Evolutionary conservation across 2,888 invertebrate genomes (phyloP).

Genomic region (Carterocephalus palaemon): DNA sequence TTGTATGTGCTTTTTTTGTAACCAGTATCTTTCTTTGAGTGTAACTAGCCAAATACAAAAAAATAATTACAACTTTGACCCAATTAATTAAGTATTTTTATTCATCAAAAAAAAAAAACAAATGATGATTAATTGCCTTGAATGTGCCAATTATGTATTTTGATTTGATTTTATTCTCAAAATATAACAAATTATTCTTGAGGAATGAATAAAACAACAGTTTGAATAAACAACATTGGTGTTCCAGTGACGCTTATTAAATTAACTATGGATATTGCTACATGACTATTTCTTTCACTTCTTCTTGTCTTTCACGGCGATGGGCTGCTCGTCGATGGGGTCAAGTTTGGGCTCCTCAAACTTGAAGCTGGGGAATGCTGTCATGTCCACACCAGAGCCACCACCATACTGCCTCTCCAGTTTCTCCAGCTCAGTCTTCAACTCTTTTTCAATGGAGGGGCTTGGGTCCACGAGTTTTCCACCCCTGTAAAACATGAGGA

Average conservation of each 20-base stretch:
- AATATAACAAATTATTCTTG: too few species aligned
- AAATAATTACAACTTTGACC: too few species aligned
- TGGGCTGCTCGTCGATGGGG: constrained; percentile 79
- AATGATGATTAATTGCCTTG: too few species aligned
- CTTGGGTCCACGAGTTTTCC: constrained; percentile 91
- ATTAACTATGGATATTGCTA: constrained; percentile 18
- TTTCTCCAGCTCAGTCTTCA: constrained; percentile 88
- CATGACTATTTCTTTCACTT: constrained; percentile 46
- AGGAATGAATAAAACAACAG: constrained; percentile 13
- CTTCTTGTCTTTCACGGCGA: constrained; percentile 41
- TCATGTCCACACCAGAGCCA: constrained; percentile 89
- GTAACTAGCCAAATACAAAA: too few species aligned
- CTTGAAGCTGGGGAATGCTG: constrained; percentile 91
- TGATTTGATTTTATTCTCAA: too few species aligned
- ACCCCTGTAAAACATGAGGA: constrained; percentile 79
- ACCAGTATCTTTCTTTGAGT: too few species aligned
- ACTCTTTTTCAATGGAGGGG: constrained; percentile 85
- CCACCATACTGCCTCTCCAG: constrained; percentile 88
- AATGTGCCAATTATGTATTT: too few species aligned
- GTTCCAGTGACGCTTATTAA: constrained; percentile 20
- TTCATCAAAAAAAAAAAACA: too few species aligned
- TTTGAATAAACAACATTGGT: constrained; percentile 18
- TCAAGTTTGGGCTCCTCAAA: constrained; percentile 87
- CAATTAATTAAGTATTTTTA: too few species aligned
- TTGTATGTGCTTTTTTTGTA: too few species aligned